Evolutionary conservation across 2,797 vertebrate species (phyloP).

Genomic region (Holocentrus rufus): DNA sequence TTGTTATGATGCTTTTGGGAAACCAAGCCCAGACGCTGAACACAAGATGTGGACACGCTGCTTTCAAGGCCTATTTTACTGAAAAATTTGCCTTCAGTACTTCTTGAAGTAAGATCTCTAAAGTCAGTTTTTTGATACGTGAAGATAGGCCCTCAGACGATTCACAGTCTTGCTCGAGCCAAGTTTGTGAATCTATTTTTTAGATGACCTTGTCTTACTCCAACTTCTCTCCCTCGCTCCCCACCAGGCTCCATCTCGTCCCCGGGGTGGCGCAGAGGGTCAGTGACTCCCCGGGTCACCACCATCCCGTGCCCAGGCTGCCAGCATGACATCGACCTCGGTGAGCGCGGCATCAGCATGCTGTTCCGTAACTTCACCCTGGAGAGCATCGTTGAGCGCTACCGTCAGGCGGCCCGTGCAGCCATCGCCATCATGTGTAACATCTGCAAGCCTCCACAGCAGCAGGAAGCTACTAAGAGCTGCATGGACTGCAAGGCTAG

Average conservation of each 20-base stretch:
- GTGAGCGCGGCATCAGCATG: slow-evolving; percentile 96
- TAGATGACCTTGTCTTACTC: slow-evolving; percentile 42
- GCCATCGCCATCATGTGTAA: slow-evolving; percentile 96
- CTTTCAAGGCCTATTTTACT: slow-evolving; percentile 45
- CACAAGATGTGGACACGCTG: slow-evolving; percentile 30
- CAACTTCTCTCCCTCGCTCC: neutral
- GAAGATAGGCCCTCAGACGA: slow-evolving; percentile 65
- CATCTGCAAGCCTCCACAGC: slow-evolving; percentile 90
- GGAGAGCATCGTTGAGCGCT: slow-evolving; percentile 96
- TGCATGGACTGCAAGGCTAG: slow-evolving; percentile 98
- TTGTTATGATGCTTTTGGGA: slow-evolving; percentile 37
- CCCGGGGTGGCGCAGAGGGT: slow-evolving; percentile 91
- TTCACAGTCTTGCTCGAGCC: neutral
- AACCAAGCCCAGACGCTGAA: slow-evolving; percentile 34
- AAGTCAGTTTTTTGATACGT: slow-evolving; percentile 32
- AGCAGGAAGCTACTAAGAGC: slow-evolving; percentile 96
- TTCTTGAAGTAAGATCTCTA: slow-evolving; percentile 22
- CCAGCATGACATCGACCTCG: slow-evolving; percentile 93
- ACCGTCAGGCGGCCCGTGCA: slow-evolving; percentile 93
- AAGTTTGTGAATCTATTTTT: neutral
- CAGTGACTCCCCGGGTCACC: slow-evolving; percentile 89
- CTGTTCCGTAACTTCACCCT: slow-evolving; percentile 96
- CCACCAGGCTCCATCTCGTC: slow-evolving; percentile 82
- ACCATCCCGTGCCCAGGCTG: slow-evolving; percentile 93
- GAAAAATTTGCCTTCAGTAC: slow-evolving; percentile 31